These are phyloP conservation scores for Porites lobata DNA, from an alignment of 92 coral and sea anemone genomes.

Conservation along the genomic window DNA sequence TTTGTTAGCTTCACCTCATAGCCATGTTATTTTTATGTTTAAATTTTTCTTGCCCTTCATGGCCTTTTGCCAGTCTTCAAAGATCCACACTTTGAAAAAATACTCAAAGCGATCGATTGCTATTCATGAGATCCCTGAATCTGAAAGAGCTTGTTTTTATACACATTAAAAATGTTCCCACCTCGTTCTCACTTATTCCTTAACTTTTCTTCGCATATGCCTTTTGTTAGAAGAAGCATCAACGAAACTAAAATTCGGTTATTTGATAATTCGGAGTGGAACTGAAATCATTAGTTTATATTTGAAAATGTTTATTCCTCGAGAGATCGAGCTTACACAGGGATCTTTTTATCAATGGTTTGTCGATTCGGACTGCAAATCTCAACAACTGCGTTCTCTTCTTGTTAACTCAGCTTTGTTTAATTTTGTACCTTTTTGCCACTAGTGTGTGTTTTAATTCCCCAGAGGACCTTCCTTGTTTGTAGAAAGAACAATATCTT, in stretches of 20 bases:
- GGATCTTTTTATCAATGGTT: slow-evolving; percentile 10
- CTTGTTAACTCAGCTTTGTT: slow-evolving; percentile 73
- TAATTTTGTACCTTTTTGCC: slow-evolving; percentile 58
- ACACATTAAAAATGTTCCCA: slow-evolving; percentile 41
- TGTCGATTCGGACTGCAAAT: slow-evolving; percentile 32
- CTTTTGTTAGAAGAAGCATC: not conserved
- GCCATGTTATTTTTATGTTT: slow-evolving; percentile 15
- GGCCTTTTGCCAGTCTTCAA: slow-evolving; percentile 63
- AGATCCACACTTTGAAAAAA: not conserved
- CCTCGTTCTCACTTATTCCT: slow-evolving; percentile 61
- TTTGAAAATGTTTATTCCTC: not conserved
- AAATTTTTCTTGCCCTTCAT: slow-evolving; percentile 6
- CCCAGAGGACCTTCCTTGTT: slow-evolving; percentile 49
- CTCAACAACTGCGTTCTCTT: slow-evolving; percentile 32
- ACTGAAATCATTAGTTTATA: not conserved
- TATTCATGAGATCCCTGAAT: slow-evolving; percentile 21
- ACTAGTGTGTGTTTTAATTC: slow-evolving; percentile 63
- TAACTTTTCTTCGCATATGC: slow-evolving; percentile 18
- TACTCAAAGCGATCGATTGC: slow-evolving; percentile 2
- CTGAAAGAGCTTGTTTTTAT: slow-evolving; percentile 3
- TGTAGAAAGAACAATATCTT: slow-evolving; percentile 40
- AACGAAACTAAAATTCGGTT: not conserved
- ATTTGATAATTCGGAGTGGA: not conserved
- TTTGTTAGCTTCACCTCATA: slow-evolving; percentile 31
- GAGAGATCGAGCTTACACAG: not conserved